Conservation (phyloP, 2,113 vertebrate species). For the Tichodroma muraria region DNA sequence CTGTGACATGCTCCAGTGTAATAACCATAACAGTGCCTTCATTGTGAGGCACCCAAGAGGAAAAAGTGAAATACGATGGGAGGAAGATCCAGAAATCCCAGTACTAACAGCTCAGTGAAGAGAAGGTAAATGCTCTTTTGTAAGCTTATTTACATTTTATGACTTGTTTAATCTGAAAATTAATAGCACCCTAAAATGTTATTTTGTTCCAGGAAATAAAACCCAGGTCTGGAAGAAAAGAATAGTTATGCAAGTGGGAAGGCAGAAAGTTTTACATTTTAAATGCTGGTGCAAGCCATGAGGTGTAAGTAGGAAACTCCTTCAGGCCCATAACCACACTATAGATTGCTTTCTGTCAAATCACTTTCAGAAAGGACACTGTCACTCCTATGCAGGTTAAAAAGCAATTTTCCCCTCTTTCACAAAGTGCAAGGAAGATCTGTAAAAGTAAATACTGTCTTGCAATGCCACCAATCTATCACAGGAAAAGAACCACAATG, state of each 20-base stretch:
- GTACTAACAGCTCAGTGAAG: conserved; percentile 24
- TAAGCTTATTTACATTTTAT: conserved; percentile 51
- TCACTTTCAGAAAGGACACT: neutral
- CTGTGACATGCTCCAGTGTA: neutral
- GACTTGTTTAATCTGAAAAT: conserved; percentile 48
- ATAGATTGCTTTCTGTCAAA: neutral
- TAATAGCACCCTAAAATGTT: conserved; percentile 26
- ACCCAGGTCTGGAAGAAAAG: neutral
- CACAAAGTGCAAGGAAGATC: neutral
- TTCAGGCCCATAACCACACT: neutral
- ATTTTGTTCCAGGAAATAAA: conserved; percentile 47
- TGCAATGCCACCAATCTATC: neutral
- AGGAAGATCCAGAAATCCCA: conserved; percentile 53
- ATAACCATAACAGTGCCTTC: conserved; percentile 32
- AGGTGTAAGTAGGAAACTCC: neutral
- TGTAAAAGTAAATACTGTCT: neutral
- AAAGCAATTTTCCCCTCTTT: neutral
- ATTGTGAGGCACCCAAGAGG: conserved; percentile 40
- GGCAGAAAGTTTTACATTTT: neutral
- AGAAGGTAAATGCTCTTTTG: conserved; percentile 55
- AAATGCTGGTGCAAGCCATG: neutral
- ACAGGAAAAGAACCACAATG: neutral
- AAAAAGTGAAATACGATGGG: conserved; percentile 36
- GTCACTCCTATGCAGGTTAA: neutral
- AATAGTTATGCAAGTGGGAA: neutral